Percentiles rank a stretch among this genome's conserved stretches.
Conservation (phyloP, 2,888 invertebrate genomes). For the Pterostichus madidus region DNA sequence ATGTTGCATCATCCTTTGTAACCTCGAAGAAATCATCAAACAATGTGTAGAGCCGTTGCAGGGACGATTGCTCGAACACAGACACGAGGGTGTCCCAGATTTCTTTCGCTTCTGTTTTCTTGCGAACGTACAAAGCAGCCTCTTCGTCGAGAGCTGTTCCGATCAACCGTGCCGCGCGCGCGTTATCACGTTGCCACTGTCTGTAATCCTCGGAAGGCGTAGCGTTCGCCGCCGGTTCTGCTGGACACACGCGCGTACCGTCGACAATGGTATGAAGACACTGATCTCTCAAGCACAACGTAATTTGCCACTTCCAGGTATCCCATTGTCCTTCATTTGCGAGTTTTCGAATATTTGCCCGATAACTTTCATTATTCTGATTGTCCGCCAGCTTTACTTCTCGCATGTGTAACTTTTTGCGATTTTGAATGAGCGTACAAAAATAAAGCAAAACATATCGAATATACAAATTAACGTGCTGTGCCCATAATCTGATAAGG, state of each 20-base stretch:
- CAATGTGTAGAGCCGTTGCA: constrained; percentile 69
- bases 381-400: no score
- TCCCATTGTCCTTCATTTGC: constrained; percentile 69
- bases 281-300: no score
- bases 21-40: constrained; percentile 68
- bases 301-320: constrained; percentile 71
- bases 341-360: no score
- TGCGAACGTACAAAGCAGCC: constrained; percentile 68
- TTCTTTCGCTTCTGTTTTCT: constrained; percentile 69
- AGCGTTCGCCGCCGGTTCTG: constrained; percentile 63
- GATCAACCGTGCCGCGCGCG: constrained; percentile 68
- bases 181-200: constrained; percentile 69
- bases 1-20: constrained; percentile 65
- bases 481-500: no score
- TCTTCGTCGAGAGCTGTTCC: constrained; percentile 69
- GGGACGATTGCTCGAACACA: constrained; percentile 69
- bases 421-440: no score
- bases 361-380: no score
- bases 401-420: no score
- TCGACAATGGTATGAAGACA: constrained; percentile 68
- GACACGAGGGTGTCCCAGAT: constrained; percentile 69
- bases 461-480: no score
- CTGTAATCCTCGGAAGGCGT: constrained; percentile 68
- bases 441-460: no score
- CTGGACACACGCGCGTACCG: constrained; percentile 68